These are phyloP conservation scores for Phalacrocorax carbo DNA, from an alignment of 2,113 vertebrate genomes.

Conservation along the genomic window DNA sequence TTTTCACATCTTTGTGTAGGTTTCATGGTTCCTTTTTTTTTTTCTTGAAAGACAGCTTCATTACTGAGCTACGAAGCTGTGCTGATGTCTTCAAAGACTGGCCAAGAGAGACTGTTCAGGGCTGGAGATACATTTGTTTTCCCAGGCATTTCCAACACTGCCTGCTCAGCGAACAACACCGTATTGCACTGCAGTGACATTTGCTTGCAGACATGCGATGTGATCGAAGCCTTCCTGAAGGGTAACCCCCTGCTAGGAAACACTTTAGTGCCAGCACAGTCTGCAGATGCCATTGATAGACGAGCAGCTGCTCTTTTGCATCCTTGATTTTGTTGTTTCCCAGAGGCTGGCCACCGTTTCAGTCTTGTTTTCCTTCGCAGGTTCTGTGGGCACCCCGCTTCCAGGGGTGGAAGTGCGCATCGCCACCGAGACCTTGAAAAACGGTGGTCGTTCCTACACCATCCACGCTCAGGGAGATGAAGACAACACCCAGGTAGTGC, in stretches of 20 bases:
- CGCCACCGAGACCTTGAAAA: constrained; percentile 66
- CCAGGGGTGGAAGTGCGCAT: constrained; percentile 85
- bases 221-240: not conserved
- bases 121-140: not conserved
- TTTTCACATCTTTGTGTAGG: not conserved
- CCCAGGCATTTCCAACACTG: not conserved
- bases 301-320: not conserved
- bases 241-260: not conserved
- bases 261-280: not conserved
- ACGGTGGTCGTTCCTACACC: constrained; percentile 10
- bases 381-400: constrained; percentile 89
- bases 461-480: constrained; percentile 82
- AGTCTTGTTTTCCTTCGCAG: constrained; percentile 49
- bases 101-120: not conserved
- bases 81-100: not conserved
- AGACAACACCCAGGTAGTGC: constrained; percentile 77
- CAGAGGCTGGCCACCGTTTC: not conserved
- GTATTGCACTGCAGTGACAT: not conserved
- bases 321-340: not conserved
- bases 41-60: not conserved
- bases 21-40: not conserved
- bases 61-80: not conserved
- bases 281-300: not conserved
- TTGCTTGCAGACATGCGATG: not conserved
- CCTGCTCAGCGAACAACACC: not conserved